Percentiles rank a stretch among this genome's conserved stretches.
phyloP scores from a whole-genome alignment of 2,797 vertebrate species.

The Microctenopoma steveboyesi region DNA sequence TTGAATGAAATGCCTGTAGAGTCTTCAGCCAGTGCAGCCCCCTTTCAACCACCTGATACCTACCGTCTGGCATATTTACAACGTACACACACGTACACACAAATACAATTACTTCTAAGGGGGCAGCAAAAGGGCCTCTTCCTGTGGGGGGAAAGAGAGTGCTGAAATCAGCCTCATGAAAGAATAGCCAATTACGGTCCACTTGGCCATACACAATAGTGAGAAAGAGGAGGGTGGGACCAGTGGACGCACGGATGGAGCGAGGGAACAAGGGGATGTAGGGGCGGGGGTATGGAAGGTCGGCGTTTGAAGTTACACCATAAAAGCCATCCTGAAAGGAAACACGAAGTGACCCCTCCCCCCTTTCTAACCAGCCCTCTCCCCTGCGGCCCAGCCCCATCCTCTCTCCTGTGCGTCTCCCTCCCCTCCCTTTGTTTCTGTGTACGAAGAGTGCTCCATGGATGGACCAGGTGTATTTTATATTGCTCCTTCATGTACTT shows the following conservation, averaged over 20 bases:
- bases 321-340: conserved; percentile 88
- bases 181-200: conserved; percentile 86
- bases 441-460: conserved; percentile 69
- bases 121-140: conserved; percentile 75
- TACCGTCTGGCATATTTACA: conserved; percentile 71
- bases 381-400: conserved; percentile 61
- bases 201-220: conserved; percentile 83
- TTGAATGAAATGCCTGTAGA: conserved; percentile 65
- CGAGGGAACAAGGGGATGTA: conserved; percentile 48
- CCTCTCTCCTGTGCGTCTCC: conserved; percentile 47
- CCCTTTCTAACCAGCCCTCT: conserved; percentile 54
- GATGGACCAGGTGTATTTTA: conserved; percentile 88
- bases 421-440: conserved; percentile 74
- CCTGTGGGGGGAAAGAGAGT: conserved; percentile 54
- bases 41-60: conserved; percentile 67
- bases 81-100: conserved; percentile 53
- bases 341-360: conserved; percentile 79
- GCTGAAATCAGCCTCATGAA: conserved; percentile 76
- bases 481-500: conserved; percentile 86
- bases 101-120: conserved; percentile 64
- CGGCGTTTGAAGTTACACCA: conserved; percentile 86
- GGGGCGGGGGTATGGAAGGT: conserved; percentile 68
- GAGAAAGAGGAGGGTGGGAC: conserved; percentile 74
- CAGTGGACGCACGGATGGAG: conserved; percentile 63
- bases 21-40: conserved; percentile 39